Conservation (phyloP, 2,113 vertebrate species). For the Etheostoma cragini region DNA sequence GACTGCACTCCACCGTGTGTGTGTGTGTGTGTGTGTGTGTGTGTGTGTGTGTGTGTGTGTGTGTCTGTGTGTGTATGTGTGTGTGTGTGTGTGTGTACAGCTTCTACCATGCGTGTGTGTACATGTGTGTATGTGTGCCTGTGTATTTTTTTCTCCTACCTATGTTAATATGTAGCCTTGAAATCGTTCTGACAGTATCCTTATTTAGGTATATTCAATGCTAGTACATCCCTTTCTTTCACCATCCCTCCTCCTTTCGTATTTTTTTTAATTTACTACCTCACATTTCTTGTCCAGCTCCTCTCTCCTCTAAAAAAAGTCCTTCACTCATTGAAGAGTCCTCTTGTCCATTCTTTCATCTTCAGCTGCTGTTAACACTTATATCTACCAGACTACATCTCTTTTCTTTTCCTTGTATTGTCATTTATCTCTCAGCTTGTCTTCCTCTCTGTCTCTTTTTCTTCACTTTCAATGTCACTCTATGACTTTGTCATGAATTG, state of each 20-base stretch:
- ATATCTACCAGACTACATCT: constrained; percentile 46
- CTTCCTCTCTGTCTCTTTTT: background rate
- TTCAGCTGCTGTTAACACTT: constrained; percentile 45
- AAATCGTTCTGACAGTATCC: constrained; percentile 44
- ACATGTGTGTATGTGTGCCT: constrained; percentile 2
- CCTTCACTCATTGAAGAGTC: constrained; percentile 34
- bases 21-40: constrained; percentile 3
- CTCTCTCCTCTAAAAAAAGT: constrained; percentile 32
- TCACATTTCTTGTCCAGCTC: background rate
- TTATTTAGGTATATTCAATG: constrained; percentile 21
- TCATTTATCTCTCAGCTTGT: constrained; percentile 52
- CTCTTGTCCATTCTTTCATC: constrained; percentile 37
- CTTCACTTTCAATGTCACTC: constrained; percentile 56
- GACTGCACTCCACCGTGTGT: constrained; percentile 4
- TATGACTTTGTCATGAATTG: constrained; percentile 71
- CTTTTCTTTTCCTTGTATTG: constrained; percentile 39
- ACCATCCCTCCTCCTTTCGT: background rate
- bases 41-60: background rate
- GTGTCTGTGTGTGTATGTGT: constrained; percentile 1
- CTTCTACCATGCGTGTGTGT: background rate
- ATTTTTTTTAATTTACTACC: background rate
- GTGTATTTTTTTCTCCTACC: background rate
- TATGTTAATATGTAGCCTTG: constrained; percentile 12
- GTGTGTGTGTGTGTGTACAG: background rate
- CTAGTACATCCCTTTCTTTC: constrained; percentile 10